Evolutionary conservation across 2,113 vertebrate genomes (phyloP), one percentile per base, ranked within the genome.

Genomic region (Apodemus speciosus): DNA sequence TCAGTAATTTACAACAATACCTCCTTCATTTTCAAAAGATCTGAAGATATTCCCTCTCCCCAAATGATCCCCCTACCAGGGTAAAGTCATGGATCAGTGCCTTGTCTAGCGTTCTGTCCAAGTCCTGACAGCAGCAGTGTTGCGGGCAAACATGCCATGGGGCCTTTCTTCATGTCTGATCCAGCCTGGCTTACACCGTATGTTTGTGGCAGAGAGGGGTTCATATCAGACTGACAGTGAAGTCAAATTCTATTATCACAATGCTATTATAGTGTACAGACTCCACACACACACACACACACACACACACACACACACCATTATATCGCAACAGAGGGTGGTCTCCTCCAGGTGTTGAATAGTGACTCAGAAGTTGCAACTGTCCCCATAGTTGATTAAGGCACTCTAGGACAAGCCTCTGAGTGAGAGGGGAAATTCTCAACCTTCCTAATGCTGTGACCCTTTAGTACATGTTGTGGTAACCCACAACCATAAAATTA

Each of bases 41-140:
- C 56, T 95, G 62, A 84, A 95, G 87, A 77, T 88, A 93, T 27
- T 40, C 58, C 51, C 27, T 84, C 0, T 23, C 69, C 84, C 43
- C 25, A 32, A 16, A 53, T 38, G 92, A 94, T 58, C 46, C 72
- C 64, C 32, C 43, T 92, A 96, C 0, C 30, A 77, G 91, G 96
- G 73, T 38, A 88, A 93, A 1, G 3, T 43, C 9, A n/a, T 8
- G 66, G 66, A 71, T 20, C 71, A 56, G 35, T 9, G 91, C 53
- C 90, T 97, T 43, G 88, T 95, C 2, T 11, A 80, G n/a, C 95
- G 15, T 66, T 83, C 58, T 56, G 68, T 96, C 77, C 76, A 9
- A 91, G 85, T 75, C 90, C 30, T 38, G 21, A 23, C 87, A 89
- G 88, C 64, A 84, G 81, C 92, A 66, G 85, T 6, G 5, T 58